Conservation (phyloP, 2,113 vertebrate genomes). For the Macroglossus sobrinus region DNA sequence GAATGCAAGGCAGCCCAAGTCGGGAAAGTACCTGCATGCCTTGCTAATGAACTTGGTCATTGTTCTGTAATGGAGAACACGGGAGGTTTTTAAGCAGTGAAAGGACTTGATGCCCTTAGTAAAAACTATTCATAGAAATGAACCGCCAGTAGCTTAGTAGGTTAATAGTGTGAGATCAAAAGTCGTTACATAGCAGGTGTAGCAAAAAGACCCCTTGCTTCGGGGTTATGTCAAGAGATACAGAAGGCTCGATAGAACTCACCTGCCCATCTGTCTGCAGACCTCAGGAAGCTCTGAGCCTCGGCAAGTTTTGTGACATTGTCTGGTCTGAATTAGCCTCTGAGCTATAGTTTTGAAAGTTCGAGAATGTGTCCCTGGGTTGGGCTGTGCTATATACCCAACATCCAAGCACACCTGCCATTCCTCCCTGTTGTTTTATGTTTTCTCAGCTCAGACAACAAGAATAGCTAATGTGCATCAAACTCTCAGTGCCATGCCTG, state of each 20-base stretch:
- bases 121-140: background rate
- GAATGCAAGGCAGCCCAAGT: background rate
- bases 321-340: background rate
- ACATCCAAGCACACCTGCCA: background rate
- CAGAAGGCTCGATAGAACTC: background rate
- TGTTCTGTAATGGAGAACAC: background rate
- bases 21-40: background rate
- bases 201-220: background rate
- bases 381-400: background rate
- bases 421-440: background rate
- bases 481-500: fast-evolving
- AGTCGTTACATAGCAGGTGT: background rate
- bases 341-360: background rate
- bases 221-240: background rate
- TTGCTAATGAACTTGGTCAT: background rate
- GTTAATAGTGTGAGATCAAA: background rate
- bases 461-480: background rate
- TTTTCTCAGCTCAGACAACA: background rate
- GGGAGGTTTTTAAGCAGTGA: background rate
- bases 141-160: background rate
- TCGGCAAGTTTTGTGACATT: background rate
- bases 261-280: background rate
- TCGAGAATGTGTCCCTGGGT: background rate
- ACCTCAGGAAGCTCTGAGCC: background rate
- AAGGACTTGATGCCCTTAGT: background rate